These are phyloP conservation scores for Andrena camellia DNA, from an alignment of 2,888 invertebrate species.

Conservation along the genomic window DNA sequence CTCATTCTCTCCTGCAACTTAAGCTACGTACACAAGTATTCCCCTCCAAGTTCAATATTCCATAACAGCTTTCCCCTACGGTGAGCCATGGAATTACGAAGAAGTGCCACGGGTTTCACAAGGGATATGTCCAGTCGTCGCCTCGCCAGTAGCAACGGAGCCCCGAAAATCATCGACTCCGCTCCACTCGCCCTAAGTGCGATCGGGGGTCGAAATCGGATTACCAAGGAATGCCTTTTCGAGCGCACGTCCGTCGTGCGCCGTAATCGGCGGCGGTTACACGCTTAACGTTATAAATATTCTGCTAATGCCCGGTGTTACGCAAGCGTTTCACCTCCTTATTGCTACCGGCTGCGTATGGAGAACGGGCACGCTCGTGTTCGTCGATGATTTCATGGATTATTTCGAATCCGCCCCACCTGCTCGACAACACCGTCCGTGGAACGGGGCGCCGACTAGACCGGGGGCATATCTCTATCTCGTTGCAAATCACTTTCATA, in stretches of 20 bases:
- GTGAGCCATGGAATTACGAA: background rate
- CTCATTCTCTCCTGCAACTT: too few species aligned
- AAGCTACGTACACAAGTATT: too few species aligned
- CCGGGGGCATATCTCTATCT: slow-evolving; percentile 47
- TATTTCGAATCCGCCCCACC: slow-evolving; percentile 53
- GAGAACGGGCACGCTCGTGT: slow-evolving; percentile 57
- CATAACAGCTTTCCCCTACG: too few species aligned
- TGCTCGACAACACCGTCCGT: background rate
- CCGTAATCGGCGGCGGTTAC: slow-evolving; percentile 71
- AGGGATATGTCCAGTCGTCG: background rate
- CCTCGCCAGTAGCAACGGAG: background rate
- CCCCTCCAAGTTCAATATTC: too few species aligned
- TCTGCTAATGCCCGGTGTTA: slow-evolving; percentile 69
- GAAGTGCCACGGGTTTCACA: background rate
- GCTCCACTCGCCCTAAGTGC: background rate
- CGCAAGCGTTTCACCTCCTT: slow-evolving; percentile 61
- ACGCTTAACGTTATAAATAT: slow-evolving; percentile 79
- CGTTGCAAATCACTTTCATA: slow-evolving; percentile 79
- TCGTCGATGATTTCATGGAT: slow-evolving; percentile 65
- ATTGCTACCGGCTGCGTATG: slow-evolving; percentile 45
- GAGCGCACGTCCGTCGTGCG: slow-evolving; percentile 32
- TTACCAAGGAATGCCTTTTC: slow-evolving; percentile 63
- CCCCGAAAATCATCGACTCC: background rate
- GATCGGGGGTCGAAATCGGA: slow-evolving; percentile 41
- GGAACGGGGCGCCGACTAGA: background rate